phyloP scores from a whole-genome alignment of 2,888 invertebrate genomes.

The Lutraria lutraria region DNA sequence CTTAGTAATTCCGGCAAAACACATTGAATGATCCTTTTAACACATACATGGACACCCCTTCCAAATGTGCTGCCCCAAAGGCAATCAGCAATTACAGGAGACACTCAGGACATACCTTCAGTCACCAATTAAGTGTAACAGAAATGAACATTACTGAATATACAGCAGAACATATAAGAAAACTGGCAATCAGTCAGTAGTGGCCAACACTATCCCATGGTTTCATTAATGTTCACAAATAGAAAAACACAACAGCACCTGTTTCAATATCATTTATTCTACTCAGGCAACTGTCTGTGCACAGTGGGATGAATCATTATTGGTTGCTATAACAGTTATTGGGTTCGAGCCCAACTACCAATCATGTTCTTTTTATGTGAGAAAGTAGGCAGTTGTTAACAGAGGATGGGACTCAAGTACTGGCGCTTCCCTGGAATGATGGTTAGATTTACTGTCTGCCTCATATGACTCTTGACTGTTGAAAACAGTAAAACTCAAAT shows the following conservation, averaged over 20 bases:
- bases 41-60: not conserved
- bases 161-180: not conserved
- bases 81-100: not conserved
- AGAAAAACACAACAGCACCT: not conserved
- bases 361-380: too few relatives aligned
- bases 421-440: too few relatives aligned
- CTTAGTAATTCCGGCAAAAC: not conserved
- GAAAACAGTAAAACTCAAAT: too few relatives aligned
- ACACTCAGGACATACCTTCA: not conserved
- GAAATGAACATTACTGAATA: conserved; percentile 7
- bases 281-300: too few relatives aligned
- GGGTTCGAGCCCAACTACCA: too few relatives aligned
- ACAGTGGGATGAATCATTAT: too few relatives aligned
- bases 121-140: not conserved
- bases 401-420: too few relatives aligned
- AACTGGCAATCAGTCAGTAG: not conserved
- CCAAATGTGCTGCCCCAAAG: conserved; percentile 17
- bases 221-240: not conserved
- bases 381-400: too few relatives aligned
- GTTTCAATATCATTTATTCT: not conserved
- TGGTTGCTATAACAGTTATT: too few relatives aligned
- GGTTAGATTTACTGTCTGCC: too few relatives aligned
- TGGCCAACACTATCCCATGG: not conserved
- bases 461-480: too few relatives aligned
- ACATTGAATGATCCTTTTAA: conserved; percentile 10